phyloP scores from a whole-genome alignment of 2,888 invertebrate species.

The Lomographa bimaculata region DNA sequence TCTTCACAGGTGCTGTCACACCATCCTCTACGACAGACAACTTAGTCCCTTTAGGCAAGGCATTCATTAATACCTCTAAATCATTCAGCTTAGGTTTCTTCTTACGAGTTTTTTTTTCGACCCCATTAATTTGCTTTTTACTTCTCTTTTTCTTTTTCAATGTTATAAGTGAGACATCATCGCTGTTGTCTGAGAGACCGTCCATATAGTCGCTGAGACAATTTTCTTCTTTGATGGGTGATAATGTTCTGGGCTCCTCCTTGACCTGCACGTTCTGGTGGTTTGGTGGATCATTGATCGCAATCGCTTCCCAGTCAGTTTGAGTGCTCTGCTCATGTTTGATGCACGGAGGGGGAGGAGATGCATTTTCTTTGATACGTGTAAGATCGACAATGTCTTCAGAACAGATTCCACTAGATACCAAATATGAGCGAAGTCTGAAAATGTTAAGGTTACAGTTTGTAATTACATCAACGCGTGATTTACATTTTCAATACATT shows the following conservation, averaged over 20 bases:
- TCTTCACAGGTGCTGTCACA: constrained; percentile 6
- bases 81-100: constrained; percentile 45
- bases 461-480: neutral
- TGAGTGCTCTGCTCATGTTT: constrained; percentile 56
- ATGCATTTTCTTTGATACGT: constrained; percentile 46
- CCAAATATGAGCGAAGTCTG: constrained; percentile 50
- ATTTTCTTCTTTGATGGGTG: constrained; percentile 53
- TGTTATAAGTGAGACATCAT: constrained; percentile 57
- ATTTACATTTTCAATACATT: constrained; percentile 9
- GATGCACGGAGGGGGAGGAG: constrained; percentile 28
- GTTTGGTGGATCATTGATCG: neutral
- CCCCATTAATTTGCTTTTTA: constrained; percentile 42
- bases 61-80: constrained; percentile 34
- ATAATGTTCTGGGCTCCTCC: constrained; percentile 48
- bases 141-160: constrained; percentile 56
- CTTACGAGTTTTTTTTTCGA: constrained; percentile 40
- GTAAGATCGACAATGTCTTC: constrained; percentile 52
- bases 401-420: constrained; percentile 32
- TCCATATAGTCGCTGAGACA: constrained; percentile 36
- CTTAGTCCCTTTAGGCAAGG: constrained; percentile 39
- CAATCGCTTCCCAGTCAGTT: constrained; percentile 42
- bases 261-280: constrained; percentile 42
- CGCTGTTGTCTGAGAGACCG: constrained; percentile 59
- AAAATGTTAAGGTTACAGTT: constrained; percentile 31
- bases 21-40: constrained; percentile 34